These are phyloP conservation scores for Drosophila algonquin DNA, from an alignment of 2,888 invertebrate species.

Conservation along the genomic window DNA sequence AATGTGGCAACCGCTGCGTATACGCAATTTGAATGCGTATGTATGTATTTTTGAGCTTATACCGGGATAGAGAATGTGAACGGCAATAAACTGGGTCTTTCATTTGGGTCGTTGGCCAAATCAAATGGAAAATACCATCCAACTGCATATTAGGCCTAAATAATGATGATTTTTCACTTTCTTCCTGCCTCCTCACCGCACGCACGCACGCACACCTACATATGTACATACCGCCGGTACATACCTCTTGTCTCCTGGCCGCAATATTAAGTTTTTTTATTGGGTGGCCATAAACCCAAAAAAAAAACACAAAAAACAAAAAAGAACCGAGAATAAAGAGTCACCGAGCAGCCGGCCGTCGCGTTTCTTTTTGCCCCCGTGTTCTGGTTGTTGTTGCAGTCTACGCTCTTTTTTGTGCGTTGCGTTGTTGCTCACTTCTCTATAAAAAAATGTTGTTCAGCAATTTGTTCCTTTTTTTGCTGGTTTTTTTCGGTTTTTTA, in stretches of 20 bases:
- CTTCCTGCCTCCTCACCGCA: neutral
- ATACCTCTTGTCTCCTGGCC: neutral
- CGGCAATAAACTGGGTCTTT: slow-evolving; percentile 61
- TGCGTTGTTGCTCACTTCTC: slow-evolving; percentile 35
- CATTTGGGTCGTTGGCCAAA: slow-evolving; percentile 45
- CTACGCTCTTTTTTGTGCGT: slow-evolving; percentile 43
- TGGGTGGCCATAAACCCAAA: slow-evolving; percentile 55
- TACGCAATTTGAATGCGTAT: slow-evolving; percentile 47
- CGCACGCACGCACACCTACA: neutral
- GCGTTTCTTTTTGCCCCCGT: slow-evolving; percentile 5
- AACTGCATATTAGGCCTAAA: slow-evolving; percentile 43
- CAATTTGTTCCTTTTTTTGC: slow-evolving; percentile 34
- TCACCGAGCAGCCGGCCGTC: slow-evolving; percentile 21
- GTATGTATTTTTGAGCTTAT: slow-evolving; percentile 22
- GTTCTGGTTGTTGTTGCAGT: slow-evolving; percentile 30
- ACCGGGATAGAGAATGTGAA: slow-evolving; percentile 34
- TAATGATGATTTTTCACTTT: slow-evolving; percentile 63
- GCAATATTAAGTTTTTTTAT: slow-evolving; percentile 65
- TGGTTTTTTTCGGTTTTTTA: slow-evolving; percentile 25
- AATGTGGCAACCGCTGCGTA: slow-evolving; percentile 42
- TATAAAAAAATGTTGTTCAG: slow-evolving; percentile 42
- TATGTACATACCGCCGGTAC: neutral
- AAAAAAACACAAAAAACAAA: slow-evolving; percentile 11
- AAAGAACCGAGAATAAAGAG: neutral
- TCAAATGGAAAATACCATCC: slow-evolving; percentile 47